These are phyloP conservation scores for Microctonus aethiopoides DNA, from an alignment of 2,888 invertebrate species.

Conservation along the genomic window DNA sequence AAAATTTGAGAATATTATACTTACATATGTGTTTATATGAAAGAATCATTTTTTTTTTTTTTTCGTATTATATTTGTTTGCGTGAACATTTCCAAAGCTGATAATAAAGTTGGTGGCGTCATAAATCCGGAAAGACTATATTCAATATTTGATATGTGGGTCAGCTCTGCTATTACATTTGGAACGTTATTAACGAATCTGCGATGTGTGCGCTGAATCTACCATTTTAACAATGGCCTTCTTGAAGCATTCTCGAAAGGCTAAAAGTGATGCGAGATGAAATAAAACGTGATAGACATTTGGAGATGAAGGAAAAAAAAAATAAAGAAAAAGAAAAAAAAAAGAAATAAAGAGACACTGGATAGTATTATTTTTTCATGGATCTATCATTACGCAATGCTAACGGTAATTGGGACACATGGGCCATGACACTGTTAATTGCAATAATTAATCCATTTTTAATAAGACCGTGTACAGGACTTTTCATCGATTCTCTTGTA, in stretches of 20 bases:
- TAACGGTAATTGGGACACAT: background rate
- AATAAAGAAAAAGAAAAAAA: background rate
- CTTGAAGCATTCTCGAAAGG: constrained; percentile 1
- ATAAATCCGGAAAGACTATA: constrained; percentile 9
- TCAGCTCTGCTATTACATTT: constrained; percentile 10
- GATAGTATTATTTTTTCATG: background rate
- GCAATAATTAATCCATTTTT: background rate
- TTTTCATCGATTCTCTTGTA: background rate
- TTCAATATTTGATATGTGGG: constrained; percentile 28
- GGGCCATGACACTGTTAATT: background rate
- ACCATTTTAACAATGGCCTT: constrained; percentile 24
- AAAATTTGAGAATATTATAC: no score
- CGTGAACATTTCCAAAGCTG: background rate
- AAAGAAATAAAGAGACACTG: background rate
- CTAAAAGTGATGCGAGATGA: background rate
- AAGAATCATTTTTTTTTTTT: background rate
- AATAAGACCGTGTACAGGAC: background rate
- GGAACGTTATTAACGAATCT: constrained; percentile 37
- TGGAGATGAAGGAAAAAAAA: background rate
- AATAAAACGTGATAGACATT: background rate
- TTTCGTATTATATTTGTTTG: background rate
- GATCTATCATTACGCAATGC: background rate
- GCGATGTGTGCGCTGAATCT: constrained; percentile 16
- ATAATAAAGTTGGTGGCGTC: constrained; percentile 20
- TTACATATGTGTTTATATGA: background rate